Evolutionary conservation across 2,113 vertebrate species (phyloP).

Genomic region (Fukomys damarensis): DNA sequence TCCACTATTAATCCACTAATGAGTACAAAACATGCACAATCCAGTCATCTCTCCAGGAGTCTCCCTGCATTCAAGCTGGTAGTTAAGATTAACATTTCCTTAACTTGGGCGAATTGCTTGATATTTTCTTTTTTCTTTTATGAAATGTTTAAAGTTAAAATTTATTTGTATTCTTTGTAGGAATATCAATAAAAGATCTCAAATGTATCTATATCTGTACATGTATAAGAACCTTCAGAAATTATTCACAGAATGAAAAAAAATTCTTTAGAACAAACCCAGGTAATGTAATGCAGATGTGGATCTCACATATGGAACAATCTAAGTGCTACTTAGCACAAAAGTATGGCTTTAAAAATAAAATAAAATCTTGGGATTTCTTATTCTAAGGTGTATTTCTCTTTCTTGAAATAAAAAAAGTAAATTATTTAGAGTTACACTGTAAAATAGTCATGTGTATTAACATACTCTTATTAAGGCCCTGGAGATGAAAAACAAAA

Average conservation of each 20-base stretch:
- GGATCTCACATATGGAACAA: constrained; percentile 85
- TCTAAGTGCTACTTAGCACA: constrained; percentile 87
- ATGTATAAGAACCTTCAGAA: constrained; percentile 91
- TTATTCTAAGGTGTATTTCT: constrained; percentile 84
- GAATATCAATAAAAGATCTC: constrained; percentile 91
- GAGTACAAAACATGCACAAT: background rate
- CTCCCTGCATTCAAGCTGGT: background rate
- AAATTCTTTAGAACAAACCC: constrained; percentile 91
- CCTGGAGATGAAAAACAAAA: constrained; percentile 84
- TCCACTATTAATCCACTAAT: background rate
- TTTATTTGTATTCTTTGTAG: constrained; percentile 91
- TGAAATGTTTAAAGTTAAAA: constrained; percentile 90
- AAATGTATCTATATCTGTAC: constrained; percentile 90
- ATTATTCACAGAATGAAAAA: constrained; percentile 92
- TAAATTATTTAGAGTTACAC: constrained; percentile 89
- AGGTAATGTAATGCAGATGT: constrained; percentile 90
- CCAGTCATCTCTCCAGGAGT: background rate
- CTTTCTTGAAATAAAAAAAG: constrained; percentile 89
- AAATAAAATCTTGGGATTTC: constrained; percentile 85
- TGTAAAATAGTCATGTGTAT: constrained; percentile 86
- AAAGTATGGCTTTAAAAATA: constrained; percentile 89
- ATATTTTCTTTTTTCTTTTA: no score
- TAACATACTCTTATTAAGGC: constrained; percentile 88
- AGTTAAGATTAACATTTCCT: background rate
- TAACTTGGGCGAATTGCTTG: background rate